A percentile compares a stretch with the other conserved stretches of the same genome.
Conservation (phyloP, 2,797 vertebrate genomes). For the Coluber constrictor region DNA sequence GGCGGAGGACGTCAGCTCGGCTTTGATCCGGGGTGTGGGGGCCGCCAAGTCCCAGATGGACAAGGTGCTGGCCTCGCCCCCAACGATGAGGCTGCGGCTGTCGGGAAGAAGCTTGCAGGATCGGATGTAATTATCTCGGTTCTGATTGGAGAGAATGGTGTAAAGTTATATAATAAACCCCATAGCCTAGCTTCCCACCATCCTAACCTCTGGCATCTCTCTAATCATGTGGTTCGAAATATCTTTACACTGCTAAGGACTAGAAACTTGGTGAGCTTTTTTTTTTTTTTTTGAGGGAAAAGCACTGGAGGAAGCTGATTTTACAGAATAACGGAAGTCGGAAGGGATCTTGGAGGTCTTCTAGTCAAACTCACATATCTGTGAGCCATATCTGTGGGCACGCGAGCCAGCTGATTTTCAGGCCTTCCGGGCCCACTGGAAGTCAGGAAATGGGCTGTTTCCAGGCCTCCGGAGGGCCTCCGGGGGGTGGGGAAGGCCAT, state of each 20-base stretch:
- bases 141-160: conserved; percentile 55
- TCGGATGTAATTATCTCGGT: conserved; percentile 80
- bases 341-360: neutral
- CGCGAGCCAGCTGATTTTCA: too few species aligned
- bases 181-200: neutral
- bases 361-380: too few species aligned
- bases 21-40: conserved; percentile 80
- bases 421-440: too few species aligned
- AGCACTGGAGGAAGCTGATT: neutral
- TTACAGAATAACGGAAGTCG: neutral
- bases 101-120: conserved; percentile 80
- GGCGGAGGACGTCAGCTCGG: conserved; percentile 78
- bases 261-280: neutral
- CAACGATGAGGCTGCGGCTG: conserved; percentile 77
- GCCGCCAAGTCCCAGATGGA: conserved; percentile 82
- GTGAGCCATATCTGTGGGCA: too few species aligned
- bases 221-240: neutral
- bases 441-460: too few species aligned
- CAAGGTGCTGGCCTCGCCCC: conserved; percentile 79
- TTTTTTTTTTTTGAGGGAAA: neutral
- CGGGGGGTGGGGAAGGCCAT: too few species aligned
- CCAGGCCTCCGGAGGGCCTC: too few species aligned
- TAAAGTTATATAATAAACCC: too few species aligned
- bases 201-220: neutral
- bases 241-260: neutral